Base-by-base conservation (phyloP, 2,113 vertebrate genomes). In the Oncorhynchus clarkii region DNA sequence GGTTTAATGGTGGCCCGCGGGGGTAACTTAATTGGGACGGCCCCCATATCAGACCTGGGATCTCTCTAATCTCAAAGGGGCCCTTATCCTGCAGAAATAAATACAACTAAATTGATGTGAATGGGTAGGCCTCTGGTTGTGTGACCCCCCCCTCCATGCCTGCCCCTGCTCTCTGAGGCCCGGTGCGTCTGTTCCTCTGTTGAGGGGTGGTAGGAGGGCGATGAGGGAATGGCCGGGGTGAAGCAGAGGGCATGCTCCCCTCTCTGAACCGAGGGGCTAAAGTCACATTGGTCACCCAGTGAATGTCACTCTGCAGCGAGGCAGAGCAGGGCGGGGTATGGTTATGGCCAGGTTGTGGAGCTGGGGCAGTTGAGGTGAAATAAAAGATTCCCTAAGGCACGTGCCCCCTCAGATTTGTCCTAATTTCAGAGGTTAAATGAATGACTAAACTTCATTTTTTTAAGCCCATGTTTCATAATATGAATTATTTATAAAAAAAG, bases 71-170 rank as follows among this genome's bases (percentile, higher is more conserved):
- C 80, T 88, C 80, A 88, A 82, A 84, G 77, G 84, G 72, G 12
- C 75, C 65, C 77, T 88, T 86, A 80, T 86, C 84, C 83, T 64
- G 76, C 82, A 79, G 82, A 85, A 84, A 87, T 86, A 84, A 88
- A 85, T 81, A 60, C 62, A 5, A 24, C 29, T 79, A 86, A 87
- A 85, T 78, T 75, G 80, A 82, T 71, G 60, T 34, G 66, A 81
- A 77, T 87, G 81, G 77, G 67, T 77, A 2, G 75, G 82, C 74
- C 79, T 72, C 73, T 84, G 70, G 60, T 70, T 71, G 69, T 20
- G 77, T 70, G 24, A 16, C 59, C 3, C n/a, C 59, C 26, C 0
- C 3, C 51, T 5, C 49, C 16, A 18, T 14, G 18, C 70, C 22
- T 26, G 22, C 65, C 24, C 54, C 26, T 57, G 49, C 31, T 12